Evolutionary conservation across 2,797 vertebrate genomes (phyloP).

Genomic region (Halcyon leucocephala): DNA sequence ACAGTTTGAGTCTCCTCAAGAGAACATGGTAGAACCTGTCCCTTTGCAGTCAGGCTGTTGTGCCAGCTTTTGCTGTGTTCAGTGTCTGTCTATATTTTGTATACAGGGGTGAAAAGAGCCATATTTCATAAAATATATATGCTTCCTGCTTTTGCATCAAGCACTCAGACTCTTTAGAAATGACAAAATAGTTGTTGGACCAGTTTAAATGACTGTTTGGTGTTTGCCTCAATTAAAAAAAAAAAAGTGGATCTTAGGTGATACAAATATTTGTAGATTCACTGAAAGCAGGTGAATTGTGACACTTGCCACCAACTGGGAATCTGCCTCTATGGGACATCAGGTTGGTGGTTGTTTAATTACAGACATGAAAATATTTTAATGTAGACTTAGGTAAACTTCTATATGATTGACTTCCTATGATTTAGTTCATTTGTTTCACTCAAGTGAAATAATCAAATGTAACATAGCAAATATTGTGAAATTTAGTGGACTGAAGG

Average conservation of each 20-base stretch:
- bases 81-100: not conserved
- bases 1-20: not conserved
- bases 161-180: not conserved
- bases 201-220: not conserved
- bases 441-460: not conserved
- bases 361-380: not conserved
- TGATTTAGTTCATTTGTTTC: not conserved
- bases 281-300: accelerated
- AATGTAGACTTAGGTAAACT: not conserved
- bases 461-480: not conserved
- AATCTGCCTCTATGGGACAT: not conserved
- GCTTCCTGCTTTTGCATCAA: not conserved
- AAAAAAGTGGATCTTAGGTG: not conserved
- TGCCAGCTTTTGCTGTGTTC: not conserved
- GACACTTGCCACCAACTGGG: not conserved
- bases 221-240: not conserved
- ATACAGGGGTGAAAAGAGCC: accelerated
- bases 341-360: not conserved
- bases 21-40: not conserved
- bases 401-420: not conserved
- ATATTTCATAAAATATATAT: accelerated
- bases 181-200: not conserved
- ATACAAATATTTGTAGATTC: not conserved
- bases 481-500: not conserved
- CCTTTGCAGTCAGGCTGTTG: not conserved